A percentile compares a stretch with the other conserved stretches of the same genome.
Evolutionary conservation across 1,140 invertebrate genomes (phyloP).

Genomic region (Pogonomyrmex barbatus): DNA sequence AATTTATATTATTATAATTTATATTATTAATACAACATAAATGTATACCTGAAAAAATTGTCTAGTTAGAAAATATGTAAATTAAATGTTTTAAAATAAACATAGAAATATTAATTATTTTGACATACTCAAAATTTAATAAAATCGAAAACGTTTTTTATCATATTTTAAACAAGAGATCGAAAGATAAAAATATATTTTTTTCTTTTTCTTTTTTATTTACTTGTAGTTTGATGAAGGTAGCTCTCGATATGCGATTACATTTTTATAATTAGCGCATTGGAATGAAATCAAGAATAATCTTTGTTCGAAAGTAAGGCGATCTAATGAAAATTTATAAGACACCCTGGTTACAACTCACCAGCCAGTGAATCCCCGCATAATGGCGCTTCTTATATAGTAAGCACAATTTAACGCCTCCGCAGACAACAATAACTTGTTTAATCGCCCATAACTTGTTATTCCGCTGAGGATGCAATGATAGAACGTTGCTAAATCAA

Average conservation of each 20-base stretch:
- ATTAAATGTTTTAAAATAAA: not conserved
- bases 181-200: not conserved
- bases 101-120: not conserved
- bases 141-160: not conserved
- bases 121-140: not conserved
- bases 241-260: not conserved
- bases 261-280: constrained; percentile 30
- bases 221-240: not conserved
- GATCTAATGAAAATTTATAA: constrained; percentile 56
- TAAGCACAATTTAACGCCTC: constrained; percentile 24
- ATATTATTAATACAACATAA: too few relatives aligned
- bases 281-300: constrained; percentile 11
- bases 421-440: constrained; percentile 29
- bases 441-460: constrained; percentile 9
- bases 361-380: not conserved
- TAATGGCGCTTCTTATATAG: constrained; percentile 16
- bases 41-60: not conserved
- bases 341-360: not conserved
- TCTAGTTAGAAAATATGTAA: not conserved
- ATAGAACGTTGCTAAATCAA: constrained; percentile 39
- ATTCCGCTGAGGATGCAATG: not conserved
- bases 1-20: not conserved
- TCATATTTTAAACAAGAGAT: not conserved
- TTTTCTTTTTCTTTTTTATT: not conserved
- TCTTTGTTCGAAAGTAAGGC: constrained; percentile 29